Evolutionary conservation across 2,888 invertebrate genomes (phyloP).

Genomic region (Galerucella calmariensis): DNA sequence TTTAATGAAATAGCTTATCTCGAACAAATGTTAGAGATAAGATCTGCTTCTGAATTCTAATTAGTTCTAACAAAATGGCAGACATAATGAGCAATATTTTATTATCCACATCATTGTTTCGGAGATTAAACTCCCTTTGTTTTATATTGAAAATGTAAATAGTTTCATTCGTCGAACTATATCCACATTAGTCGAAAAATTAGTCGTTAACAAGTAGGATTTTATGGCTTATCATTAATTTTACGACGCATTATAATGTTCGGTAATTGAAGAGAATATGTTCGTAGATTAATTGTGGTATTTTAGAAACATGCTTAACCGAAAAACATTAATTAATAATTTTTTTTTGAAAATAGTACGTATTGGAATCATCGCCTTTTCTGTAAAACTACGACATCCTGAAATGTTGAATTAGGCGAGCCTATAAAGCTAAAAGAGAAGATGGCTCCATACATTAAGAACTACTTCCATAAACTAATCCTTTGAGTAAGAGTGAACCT

Average conservation of each 20-base stretch:
- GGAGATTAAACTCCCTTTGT: neutral
- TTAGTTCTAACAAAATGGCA: slow-evolving; percentile 15
- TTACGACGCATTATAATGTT: neutral
- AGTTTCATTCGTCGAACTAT: slow-evolving; percentile 3
- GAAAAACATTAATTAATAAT: too few species aligned
- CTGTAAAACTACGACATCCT: too few species aligned
- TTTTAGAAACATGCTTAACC: neutral
- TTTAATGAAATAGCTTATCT: slow-evolving; percentile 1
- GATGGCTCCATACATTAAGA: too few species aligned
- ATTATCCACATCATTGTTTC: slow-evolving; percentile 9
- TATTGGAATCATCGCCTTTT: too few species aligned
- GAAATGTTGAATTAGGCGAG: too few species aligned
- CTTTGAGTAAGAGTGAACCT: too few species aligned
- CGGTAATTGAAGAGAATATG: neutral
- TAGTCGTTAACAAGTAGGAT: neutral
- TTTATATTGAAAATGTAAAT: slow-evolving; percentile 7
- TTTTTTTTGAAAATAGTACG: too few species aligned
- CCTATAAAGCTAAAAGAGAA: too few species aligned
- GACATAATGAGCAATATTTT: slow-evolving; percentile 6
- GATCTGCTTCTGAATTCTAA: slow-evolving; percentile 10
- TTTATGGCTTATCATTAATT: neutral
- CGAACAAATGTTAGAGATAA: slow-evolving; percentile 16
- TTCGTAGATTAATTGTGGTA: too few species aligned
- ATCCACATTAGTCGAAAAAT: neutral
- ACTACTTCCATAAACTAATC: too few species aligned